A percentile compares a stretch with the other conserved stretches of the same genome.
Conservation (phyloP, 1,140 invertebrate species). For the Spodoptera litura region DNA sequence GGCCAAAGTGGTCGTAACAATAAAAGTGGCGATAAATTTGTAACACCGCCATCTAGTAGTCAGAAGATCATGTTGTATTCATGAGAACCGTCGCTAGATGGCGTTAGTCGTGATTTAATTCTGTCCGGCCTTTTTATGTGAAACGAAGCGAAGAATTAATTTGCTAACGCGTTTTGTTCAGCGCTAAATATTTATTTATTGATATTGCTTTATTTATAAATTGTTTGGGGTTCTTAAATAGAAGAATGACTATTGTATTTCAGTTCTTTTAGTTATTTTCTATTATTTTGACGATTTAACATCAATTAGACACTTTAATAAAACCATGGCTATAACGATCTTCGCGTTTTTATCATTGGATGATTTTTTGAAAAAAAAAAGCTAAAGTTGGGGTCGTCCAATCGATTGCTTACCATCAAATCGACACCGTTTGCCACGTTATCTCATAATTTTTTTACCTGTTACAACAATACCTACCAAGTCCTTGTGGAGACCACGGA, state of each 20-base stretch:
- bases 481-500: too few species aligned
- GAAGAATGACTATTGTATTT: not conserved
- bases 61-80: constrained; percentile 72
- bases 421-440: too few species aligned
- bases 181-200: not conserved
- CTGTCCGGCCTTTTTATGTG: constrained; percentile 37
- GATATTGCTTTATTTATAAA: constrained; percentile 37
- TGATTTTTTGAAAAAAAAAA: too few species aligned
- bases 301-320: too few species aligned
- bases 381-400: too few species aligned
- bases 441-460: too few species aligned
- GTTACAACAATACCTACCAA: too few species aligned
- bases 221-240: not conserved
- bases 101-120: constrained; percentile 78
- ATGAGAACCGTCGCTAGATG: constrained; percentile 75
- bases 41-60: constrained; percentile 73
- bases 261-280: too few species aligned
- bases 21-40: constrained; percentile 76
- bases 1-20: constrained; percentile 76
- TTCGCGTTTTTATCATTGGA: too few species aligned
- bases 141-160: constrained; percentile 17
- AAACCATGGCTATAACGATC: too few species aligned
- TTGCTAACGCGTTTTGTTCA: constrained; percentile 24
- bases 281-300: too few species aligned
- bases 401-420: too few species aligned